Evolutionary conservation across 2,113 vertebrate genomes (phyloP).

Genomic region (Excalfactoria chinensis): DNA sequence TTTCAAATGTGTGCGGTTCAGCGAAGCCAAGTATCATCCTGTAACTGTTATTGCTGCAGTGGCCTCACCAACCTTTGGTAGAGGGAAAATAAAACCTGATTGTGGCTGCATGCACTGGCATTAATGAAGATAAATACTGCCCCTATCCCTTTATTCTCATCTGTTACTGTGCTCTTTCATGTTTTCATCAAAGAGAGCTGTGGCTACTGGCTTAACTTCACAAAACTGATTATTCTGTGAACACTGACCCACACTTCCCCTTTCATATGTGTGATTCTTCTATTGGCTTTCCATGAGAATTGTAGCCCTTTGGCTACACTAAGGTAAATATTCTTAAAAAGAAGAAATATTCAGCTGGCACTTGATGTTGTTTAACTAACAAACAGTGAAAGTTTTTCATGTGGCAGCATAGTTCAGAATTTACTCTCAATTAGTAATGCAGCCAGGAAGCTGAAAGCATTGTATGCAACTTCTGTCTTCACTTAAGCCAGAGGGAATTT

Average conservation of each 20-base stretch:
- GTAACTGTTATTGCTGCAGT: neutral
- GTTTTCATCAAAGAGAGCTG: slow-evolving; percentile 24
- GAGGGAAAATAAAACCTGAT: neutral
- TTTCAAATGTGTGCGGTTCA: neutral
- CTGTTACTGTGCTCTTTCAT: neutral
- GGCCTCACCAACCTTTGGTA: neutral
- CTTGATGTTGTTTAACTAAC: slow-evolving; percentile 2
- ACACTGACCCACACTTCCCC: neutral
- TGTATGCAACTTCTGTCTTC: neutral
- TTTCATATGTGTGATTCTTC: neutral
- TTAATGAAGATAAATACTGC: neutral
- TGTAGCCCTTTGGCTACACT: neutral
- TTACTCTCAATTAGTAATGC: neutral
- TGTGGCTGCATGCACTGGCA: neutral
- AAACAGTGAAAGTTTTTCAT: slow-evolving; percentile 6
- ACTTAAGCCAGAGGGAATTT: neutral
- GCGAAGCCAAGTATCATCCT: neutral
- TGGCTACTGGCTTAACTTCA: slow-evolving; percentile 33
- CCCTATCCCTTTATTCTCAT: neutral
- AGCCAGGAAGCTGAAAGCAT: neutral
- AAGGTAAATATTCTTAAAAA: slow-evolving; percentile 30
- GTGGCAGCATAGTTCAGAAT: neutral
- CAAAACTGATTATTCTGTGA: neutral
- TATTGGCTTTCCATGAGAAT: neutral
- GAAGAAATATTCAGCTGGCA: neutral